Evolutionary conservation across 2,888 invertebrate genomes (phyloP), one percentile per base, ranked within the genome.

Genomic region (Desoria tigrina): DNA sequence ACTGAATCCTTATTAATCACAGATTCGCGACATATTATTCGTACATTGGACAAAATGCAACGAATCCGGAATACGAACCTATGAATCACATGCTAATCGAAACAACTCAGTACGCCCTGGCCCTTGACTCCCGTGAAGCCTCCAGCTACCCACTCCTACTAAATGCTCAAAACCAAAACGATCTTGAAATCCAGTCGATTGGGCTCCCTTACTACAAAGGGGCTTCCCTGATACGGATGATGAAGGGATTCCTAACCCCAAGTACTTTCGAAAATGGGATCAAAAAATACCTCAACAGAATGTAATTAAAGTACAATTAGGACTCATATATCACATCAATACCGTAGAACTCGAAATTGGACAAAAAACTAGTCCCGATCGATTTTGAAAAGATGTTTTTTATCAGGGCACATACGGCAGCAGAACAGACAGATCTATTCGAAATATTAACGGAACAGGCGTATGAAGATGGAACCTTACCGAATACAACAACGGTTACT

Each of bases 161-260:
- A 7, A 60, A 61, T 18, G 42, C 62, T 7, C 50, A 68, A 1
- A 60, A 65, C 28, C 71, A 65, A 2, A 61, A 63, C 26, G 65
- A 71, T 45, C 42, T 71, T 24, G 68, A 64, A 9, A 42, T 39
- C 18, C 56, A 49, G 45, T 63, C 63, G 42, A 61, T 62, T 51
- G 71, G 71, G 49, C 56, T 71, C 45, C 68, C 71, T 24, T 66
- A 57, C 50, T 61, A 70, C 61, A 63, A 71, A 74, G 83, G 84
- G 3, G 81, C 83, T 1, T 79, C 82, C 2, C 77, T 84, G 3
- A 82, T 84, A 50, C 77, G 83, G 45, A 84, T 84, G 84, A 82
- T 84, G 79, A 77, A 80, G 39, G 78, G 80, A 63, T 81, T 82
- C 72, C 78, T 83, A 16, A 82, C 83, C 2, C 79, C 81, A 58